A percentile compares a stretch with the other conserved stretches of the same genome.
phyloP scores from a whole-genome alignment of 2,797 vertebrate genomes.

The Phrynocephalus vlangalii region DNA sequence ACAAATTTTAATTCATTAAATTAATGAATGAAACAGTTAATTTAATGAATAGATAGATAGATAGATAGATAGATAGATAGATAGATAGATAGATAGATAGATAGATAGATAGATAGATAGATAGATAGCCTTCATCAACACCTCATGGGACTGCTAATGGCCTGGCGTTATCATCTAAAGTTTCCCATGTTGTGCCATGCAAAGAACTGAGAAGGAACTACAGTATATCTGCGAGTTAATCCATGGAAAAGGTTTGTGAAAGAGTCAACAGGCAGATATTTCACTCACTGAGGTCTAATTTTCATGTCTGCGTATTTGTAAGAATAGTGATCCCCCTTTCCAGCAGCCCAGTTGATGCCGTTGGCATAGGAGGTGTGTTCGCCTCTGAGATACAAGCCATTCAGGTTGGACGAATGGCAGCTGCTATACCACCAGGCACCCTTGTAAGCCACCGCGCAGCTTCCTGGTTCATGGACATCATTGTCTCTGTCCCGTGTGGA shows the following conservation, averaged over 20 bases:
- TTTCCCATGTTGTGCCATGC: not conserved
- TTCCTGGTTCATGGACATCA: fast-evolving
- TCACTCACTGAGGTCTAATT: conserved; percentile 49
- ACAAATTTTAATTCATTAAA: no score
- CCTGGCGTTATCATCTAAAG: not conserved
- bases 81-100: no score
- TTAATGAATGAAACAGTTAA: no score
- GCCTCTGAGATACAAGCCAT: conserved; percentile 58
- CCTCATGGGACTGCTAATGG: no score
- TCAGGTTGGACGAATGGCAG: conserved; percentile 63
- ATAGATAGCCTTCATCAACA: no score
- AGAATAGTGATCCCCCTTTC: conserved; percentile 53
- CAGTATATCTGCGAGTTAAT: not conserved
- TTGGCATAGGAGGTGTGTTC: conserved; percentile 34
- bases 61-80: no score
- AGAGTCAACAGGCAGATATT: not conserved
- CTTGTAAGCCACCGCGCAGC: fast-evolving
- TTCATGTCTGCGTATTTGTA: conserved; percentile 65
- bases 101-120: no score
- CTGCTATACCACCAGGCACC: conserved; percentile 57
- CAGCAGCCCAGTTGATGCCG: conserved; percentile 52
- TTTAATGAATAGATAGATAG: no score
- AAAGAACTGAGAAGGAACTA: not conserved
- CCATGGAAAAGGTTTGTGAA: not conserved
- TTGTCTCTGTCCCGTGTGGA: conserved; percentile 64